Evolutionary conservation across 2,888 invertebrate genomes (phyloP).

Genomic region (Smittia aterrima): DNA sequence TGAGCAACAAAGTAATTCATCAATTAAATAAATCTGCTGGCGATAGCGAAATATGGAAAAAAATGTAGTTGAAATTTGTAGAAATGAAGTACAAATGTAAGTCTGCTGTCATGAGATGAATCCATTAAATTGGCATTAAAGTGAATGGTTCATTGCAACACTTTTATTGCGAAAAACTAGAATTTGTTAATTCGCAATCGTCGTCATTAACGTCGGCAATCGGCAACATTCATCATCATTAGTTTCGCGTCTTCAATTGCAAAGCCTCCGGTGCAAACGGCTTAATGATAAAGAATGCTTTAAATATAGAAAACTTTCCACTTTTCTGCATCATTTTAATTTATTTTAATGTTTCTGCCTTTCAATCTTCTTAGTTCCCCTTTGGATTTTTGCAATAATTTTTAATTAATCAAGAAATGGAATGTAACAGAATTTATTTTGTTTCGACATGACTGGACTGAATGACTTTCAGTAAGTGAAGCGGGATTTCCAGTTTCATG

Average conservation of each 20-base stretch:
- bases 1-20: neutral
- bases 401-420: slow-evolving; percentile 5
- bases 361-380: neutral
- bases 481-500: no score
- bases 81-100: neutral
- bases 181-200: neutral
- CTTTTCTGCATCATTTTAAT: neutral
- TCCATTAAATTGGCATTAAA: slow-evolving; percentile 6
- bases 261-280: neutral
- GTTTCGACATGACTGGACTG: no score
- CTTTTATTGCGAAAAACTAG: neutral
- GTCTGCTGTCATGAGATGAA: neutral
- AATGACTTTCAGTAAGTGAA: no score
- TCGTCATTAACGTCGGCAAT: neutral
- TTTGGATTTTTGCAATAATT: neutral
- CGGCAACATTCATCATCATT: neutral
- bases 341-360: neutral
- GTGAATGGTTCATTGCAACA: neutral
- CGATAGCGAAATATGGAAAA: neutral
- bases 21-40: neutral
- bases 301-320: neutral
- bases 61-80: neutral
- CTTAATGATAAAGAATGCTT: neutral
- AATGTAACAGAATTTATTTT: no score
- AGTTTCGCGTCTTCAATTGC: neutral